Evolutionary conservation across 2,888 invertebrate species (phyloP).

Genomic region (Synergus japonicus): DNA sequence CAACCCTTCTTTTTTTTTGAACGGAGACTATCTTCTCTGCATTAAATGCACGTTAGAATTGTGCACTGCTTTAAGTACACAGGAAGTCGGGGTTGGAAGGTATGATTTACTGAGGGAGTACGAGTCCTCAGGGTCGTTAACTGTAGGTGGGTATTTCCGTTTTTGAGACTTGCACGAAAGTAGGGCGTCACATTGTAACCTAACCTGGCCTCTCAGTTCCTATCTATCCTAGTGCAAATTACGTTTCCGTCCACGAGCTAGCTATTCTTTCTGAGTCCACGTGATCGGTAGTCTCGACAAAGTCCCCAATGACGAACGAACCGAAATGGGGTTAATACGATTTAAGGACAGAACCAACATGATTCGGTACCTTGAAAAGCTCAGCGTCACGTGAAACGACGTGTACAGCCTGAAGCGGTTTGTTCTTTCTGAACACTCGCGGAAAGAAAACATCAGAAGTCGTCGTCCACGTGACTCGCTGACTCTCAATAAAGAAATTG

Average conservation of each 20-base stretch:
- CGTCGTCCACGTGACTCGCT: constrained; percentile 41
- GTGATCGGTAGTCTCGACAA: constrained; percentile 30
- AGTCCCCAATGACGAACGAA: constrained; percentile 21
- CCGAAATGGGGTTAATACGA: constrained; percentile 50
- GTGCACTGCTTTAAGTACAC: constrained; percentile 39
- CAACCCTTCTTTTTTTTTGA: background rate
- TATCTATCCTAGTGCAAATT: constrained; percentile 26
- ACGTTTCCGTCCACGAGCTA: constrained; percentile 18
- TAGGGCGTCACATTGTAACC: constrained; percentile 32
- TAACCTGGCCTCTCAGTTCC: constrained; percentile 23
- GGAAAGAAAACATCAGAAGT: constrained; percentile 43
- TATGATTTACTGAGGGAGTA: constrained; percentile 38
- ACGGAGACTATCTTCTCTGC: constrained; percentile 9
- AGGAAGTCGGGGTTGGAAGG: constrained; percentile 31
- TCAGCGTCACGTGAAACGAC: constrained; percentile 44
- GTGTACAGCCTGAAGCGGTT: constrained; percentile 43
- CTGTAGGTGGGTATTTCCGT: constrained; percentile 38
- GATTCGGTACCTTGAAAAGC: constrained; percentile 47
- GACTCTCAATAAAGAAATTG: constrained; percentile 47
- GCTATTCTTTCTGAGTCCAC: background rate
- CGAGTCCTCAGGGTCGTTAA: constrained; percentile 36
- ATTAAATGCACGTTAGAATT: constrained; percentile 29
- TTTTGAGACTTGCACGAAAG: constrained; percentile 33
- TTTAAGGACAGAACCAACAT: constrained; percentile 49
- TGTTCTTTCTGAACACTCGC: constrained; percentile 46